Evolutionary conservation across 2,113 vertebrate genomes (phyloP).

Genomic region (Heptranchias perlo): DNA sequence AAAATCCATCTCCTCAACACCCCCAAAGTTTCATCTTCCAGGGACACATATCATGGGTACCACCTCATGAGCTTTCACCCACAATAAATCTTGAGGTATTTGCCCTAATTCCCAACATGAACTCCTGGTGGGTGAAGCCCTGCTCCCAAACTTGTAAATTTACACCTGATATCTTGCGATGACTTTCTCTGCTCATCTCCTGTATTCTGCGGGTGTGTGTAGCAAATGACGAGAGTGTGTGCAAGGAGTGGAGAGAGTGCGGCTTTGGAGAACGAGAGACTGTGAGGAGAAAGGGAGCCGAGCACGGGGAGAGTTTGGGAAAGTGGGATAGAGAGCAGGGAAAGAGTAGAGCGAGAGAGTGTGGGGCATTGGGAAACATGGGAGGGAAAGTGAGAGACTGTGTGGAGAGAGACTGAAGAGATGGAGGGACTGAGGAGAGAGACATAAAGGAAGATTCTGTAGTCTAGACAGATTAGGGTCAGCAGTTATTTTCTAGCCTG

Average conservation of each 20-base stretch:
- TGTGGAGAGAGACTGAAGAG: neutral
- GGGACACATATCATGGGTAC: neutral
- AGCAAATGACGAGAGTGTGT: neutral
- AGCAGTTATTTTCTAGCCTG: neutral
- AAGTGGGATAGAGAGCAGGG: neutral
- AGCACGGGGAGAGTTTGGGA: neutral
- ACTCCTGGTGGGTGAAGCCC: neutral
- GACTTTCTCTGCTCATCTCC: neutral
- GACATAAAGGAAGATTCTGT: neutral
- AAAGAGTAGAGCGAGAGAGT: neutral
- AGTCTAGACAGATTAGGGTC: neutral
- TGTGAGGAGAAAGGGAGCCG: neutral
- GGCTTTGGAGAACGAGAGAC: neutral
- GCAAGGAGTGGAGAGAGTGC: neutral
- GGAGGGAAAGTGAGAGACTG: neutral
- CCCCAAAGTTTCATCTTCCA: neutral
- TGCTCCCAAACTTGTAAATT: neutral
- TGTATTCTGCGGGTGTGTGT: neutral
- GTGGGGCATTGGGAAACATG: neutral
- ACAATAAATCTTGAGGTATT: neutral
- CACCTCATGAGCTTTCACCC: neutral
- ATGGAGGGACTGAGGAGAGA: neutral
- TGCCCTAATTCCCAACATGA: neutral
- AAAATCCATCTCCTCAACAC: neutral
- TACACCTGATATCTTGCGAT: neutral